Percentiles rank a stretch among this genome's conserved stretches.
Evolutionary conservation across 2,113 vertebrate species (phyloP).

Genomic region (Oplegnathus fasciatus): DNA sequence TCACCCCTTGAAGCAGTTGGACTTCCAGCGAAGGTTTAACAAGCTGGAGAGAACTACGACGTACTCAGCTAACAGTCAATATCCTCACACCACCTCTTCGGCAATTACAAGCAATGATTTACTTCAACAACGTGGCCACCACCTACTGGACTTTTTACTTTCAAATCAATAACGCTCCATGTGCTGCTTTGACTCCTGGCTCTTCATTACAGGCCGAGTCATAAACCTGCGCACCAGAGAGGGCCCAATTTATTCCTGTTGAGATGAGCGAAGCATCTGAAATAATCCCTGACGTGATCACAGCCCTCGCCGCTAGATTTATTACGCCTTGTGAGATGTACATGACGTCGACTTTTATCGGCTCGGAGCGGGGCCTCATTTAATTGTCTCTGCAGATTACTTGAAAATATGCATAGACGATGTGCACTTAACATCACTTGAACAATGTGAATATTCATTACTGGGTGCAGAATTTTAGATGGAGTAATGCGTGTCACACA

Average conservation of each 20-base stretch:
- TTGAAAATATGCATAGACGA: slow-evolving; percentile 49
- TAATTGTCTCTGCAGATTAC: slow-evolving; percentile 62
- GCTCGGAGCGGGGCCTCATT: slow-evolving; percentile 41
- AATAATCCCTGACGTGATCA: slow-evolving; percentile 71
- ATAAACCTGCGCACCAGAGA: slow-evolving; percentile 53
- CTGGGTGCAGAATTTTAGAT: not conserved
- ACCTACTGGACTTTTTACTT: slow-evolving; percentile 57
- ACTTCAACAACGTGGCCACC: slow-evolving; percentile 36
- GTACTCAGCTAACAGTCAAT: slow-evolving; percentile 49
- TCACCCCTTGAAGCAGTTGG: not conserved
- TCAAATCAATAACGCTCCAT: slow-evolving; percentile 69
- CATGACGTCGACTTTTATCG: slow-evolving; percentile 50
- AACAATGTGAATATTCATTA: slow-evolving; percentile 64
- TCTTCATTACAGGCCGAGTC: slow-evolving; percentile 64
- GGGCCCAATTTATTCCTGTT: slow-evolving; percentile 59
- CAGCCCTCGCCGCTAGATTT: slow-evolving; percentile 53
- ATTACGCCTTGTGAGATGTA: slow-evolving; percentile 42
- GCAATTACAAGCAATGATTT: slow-evolving; percentile 68
- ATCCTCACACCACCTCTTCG: slow-evolving; percentile 40
- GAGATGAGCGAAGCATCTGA: slow-evolving; percentile 56
- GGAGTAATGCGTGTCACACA: slow-evolving; percentile 15
- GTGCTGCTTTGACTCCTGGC: slow-evolving; percentile 56
- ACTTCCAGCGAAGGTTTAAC: slow-evolving; percentile 37
- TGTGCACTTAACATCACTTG: slow-evolving; percentile 51
- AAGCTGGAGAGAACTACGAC: slow-evolving; percentile 14